Percentiles rank a stretch among this genome's conserved stretches.
Evolutionary conservation across 2,113 vertebrate genomes (phyloP).

Genomic region (Calonectris borealis): DNA sequence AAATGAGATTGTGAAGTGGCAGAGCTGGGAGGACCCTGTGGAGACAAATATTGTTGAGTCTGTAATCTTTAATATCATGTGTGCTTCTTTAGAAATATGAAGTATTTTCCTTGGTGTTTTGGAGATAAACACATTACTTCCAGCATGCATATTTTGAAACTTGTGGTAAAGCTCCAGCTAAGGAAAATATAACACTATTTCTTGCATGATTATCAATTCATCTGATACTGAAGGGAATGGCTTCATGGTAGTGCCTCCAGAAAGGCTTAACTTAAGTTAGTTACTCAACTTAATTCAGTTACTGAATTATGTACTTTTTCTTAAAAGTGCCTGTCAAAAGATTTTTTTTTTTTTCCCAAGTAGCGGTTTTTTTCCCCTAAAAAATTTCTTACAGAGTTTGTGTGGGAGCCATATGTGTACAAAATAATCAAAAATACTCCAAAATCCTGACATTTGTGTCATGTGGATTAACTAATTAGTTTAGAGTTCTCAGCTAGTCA

Average conservation of each 20-base stretch:
- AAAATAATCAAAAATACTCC: not conserved
- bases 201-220: not conserved
- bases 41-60: not conserved
- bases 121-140: not conserved
- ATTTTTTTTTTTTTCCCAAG: not conserved
- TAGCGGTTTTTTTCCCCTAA: fast-evolving
- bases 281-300: not conserved
- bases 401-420: not conserved
- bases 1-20: not conserved
- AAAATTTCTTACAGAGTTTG: not conserved
- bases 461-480: not conserved
- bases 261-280: not conserved
- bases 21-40: not conserved
- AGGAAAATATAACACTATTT: not conserved
- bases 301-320: not conserved
- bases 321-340: not conserved
- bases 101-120: not conserved
- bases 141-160: not conserved
- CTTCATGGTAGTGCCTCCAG: not conserved
- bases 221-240: not conserved
- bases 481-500: not conserved
- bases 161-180: not conserved
- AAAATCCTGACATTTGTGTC: not conserved
- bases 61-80: not conserved
- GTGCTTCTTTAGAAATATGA: not conserved